A percentile compares a stretch with the other conserved stretches of the same genome.
Conservation (phyloP, 1,140 invertebrate genomes). For the Amyelois transitella region DNA sequence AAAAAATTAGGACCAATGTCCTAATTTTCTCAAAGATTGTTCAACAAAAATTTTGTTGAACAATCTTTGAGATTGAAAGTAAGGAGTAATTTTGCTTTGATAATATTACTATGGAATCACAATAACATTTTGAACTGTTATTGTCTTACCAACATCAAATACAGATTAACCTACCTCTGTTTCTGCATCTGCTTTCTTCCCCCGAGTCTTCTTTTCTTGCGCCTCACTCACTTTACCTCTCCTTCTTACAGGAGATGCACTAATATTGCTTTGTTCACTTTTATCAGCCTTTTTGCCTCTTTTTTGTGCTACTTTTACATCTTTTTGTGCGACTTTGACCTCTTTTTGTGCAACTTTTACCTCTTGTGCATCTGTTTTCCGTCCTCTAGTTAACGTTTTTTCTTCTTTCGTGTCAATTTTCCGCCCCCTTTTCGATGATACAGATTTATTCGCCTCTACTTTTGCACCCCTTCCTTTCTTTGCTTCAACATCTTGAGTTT, state of each 20-base stretch:
- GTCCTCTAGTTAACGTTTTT: conserved; percentile 6
- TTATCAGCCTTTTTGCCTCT: neutral
- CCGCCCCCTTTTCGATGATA: neutral
- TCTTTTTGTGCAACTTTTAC: neutral
- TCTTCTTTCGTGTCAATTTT: neutral
- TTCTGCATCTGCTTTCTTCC: neutral
- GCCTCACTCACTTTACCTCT: neutral
- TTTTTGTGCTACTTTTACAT: neutral
- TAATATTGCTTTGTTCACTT: neutral
- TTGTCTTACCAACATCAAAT: no score
- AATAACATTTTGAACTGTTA: no score
- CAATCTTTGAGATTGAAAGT: no score
- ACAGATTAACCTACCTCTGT: neutral
- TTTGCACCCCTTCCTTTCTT: neutral
- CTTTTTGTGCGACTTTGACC: no score
- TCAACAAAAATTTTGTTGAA: no score
- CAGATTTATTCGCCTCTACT: neutral
- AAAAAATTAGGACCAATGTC: no score
- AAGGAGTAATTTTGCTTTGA: no score
- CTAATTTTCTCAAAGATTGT: no score
- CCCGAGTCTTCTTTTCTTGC: neutral
- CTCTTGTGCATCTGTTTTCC: neutral
- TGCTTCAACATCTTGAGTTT: neutral
- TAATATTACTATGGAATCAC: no score
- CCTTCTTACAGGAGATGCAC: neutral